Percentiles rank a stretch among this genome's conserved stretches.
Conservation (phyloP, 2,113 vertebrate species). For the Gavialis gangeticus region DNA sequence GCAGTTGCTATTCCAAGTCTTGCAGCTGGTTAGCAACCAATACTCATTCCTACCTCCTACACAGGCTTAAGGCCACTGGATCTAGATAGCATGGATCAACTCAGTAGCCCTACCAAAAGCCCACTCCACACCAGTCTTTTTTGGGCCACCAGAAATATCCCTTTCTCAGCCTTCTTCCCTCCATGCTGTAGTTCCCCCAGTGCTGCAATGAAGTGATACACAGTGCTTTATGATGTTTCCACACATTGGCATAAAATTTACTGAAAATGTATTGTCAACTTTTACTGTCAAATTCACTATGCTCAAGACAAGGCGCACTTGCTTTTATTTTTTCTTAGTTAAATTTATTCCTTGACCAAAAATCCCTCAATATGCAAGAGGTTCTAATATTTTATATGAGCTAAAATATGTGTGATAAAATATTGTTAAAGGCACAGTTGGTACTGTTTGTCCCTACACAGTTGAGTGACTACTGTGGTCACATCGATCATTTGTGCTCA, state of each 20-base stretch:
- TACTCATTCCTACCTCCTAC: background rate
- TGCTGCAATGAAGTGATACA: background rate
- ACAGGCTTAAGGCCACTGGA: background rate
- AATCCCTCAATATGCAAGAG: background rate
- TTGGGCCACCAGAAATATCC: background rate
- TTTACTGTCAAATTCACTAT: background rate
- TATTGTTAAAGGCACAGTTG: background rate
- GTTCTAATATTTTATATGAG: background rate
- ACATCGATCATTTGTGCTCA: background rate
- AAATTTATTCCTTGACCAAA: background rate
- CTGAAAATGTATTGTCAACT: background rate
- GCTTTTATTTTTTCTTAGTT: background rate
- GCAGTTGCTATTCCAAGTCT: background rate
- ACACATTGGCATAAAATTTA: background rate
- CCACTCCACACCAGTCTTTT: background rate
- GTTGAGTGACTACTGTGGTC: background rate
- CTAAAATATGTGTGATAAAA: background rate
- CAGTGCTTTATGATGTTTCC: background rate
- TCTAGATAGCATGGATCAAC: background rate
- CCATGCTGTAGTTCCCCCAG: background rate
- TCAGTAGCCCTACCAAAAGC: background rate
- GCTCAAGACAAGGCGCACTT: background rate
- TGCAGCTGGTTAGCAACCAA: background rate
- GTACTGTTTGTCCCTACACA: background rate
- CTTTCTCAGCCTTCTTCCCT: background rate